Evolutionary conservation across 2,113 vertebrate species (phyloP), one percentile per base, ranked within the genome.

Genomic region (Vireo altiloquus): DNA sequence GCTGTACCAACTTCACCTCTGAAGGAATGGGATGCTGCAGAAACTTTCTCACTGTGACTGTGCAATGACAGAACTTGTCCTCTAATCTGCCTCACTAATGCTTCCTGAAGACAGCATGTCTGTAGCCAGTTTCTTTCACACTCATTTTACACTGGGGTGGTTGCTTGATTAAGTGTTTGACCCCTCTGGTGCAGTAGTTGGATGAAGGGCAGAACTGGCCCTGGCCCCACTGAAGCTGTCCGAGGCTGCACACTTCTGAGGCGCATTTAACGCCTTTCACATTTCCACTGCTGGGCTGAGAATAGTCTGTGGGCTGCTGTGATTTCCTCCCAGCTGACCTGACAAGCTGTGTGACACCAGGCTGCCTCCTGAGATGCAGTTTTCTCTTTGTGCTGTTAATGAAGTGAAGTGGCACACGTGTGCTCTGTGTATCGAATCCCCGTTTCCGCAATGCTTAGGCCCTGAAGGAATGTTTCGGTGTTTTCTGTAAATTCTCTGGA

Each of bases 181-280:
- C 46, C n/a, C 6, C 14, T 64, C 11, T 49, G 47, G 47, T 65
- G 23, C 16, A 40, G 27, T 5, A 64, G 33, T 6, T 39, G 77
- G 77, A 22, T 23, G 52, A 63, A 84, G 50, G 37, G 42, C 59
- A 63, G 63, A 72, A 35, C 1, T 77, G 49, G 27, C 53, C 27
- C 33, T 42, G 70, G 37, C 61, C 18, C 37, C 16, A 3, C 39
- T 15, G 40, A 72, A 69, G 44, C 20, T 30, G 27, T 46, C 44
- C 1, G 19, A 35, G 39, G 54, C 52, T 39, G 11, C 0, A 0
- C 25, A 13, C 10, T 70, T 72, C 19, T n/a, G 47, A 13, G 46
- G 47, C 30, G 31, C 3, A 2, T 87, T 85, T 63, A 50, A 71
- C 59, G 37, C 2, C 1, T 78, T 89, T 74, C 56, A 68, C 28